phyloP scores from a whole-genome alignment of 2,797 vertebrate species.

The Anas capensis region DNA sequence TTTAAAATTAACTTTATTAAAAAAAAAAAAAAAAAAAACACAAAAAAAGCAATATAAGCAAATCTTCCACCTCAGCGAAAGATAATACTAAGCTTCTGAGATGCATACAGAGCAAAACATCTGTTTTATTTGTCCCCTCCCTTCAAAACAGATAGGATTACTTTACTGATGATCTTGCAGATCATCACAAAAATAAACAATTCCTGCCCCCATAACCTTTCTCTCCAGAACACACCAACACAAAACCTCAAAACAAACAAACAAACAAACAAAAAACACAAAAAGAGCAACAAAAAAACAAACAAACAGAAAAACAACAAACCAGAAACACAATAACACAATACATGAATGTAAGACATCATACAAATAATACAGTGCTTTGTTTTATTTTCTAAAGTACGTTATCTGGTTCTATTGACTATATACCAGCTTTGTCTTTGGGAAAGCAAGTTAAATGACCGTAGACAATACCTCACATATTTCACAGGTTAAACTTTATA shows the following conservation, averaged over 20 bases:
- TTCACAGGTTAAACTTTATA: background rate
- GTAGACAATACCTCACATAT: background rate
- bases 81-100: background rate
- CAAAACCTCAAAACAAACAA: background rate
- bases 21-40: background rate
- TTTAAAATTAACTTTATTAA: background rate
- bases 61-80: background rate
- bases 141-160: background rate
- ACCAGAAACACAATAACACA: background rate
- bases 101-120: background rate
- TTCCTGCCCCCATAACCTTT: accelerated
- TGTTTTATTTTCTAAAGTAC: background rate
- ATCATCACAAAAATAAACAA: background rate
- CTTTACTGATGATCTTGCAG: background rate
- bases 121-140: background rate
- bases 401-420: background rate
- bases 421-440: background rate
- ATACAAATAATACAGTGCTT: background rate
- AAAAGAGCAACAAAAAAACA: background rate
- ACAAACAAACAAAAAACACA: no score
- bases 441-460: background rate
- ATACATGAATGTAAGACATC: background rate
- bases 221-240: background rate
- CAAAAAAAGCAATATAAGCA: background rate
- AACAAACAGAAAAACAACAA: background rate